Evolutionary conservation across 2,113 vertebrate species (phyloP), one percentile per base, ranked within the genome.

Genomic region (Caloenas nicobarica): DNA sequence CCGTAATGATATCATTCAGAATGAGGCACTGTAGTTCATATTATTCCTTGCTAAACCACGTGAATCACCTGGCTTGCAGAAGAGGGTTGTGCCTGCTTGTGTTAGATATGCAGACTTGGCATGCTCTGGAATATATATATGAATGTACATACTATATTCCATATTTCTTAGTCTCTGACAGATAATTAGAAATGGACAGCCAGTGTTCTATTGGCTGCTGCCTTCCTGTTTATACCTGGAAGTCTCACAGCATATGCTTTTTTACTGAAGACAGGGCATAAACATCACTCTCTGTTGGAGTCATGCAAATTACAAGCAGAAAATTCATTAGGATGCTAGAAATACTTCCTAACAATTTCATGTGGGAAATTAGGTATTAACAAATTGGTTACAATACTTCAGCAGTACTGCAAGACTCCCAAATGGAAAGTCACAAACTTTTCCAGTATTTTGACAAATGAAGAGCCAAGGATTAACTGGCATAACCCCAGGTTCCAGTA

Each of bases 251-350:
- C 44, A n/a, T 7, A 58, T 21, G 22, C 16, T 61, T 56, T 62
- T 76, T 64, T 11, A 82, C 68, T 48, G 66, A 79, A 95, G 58
- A 42, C 16, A 38, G 19, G 44, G 26, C 70, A 84, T 89, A 91
- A 65, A 40, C 54, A 73, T 9, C 50, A 53, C 12, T 85, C 14
- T 81, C 53, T 89, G 33, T 34, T 54, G 62, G 29, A 79, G 11
- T 13, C 44, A 42, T 86, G 25, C 33, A 88, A 83, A 73, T 92
- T n/a, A 51, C 62, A 89, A 60, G 69, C 19, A 74, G 16, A 80
- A 83, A 79, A 81, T 58, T 93, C 85, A 92, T 90, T 93, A 96
- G 17, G 51, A 94, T 80, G 65, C 76, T 74, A 81, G 60, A 81
- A 91, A 50, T 90, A 38, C 18, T 70, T 91, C 85, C 81, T 40